phyloP scores from a whole-genome alignment of 1,140 invertebrate species.

The Diploscapter pachys region DNA sequence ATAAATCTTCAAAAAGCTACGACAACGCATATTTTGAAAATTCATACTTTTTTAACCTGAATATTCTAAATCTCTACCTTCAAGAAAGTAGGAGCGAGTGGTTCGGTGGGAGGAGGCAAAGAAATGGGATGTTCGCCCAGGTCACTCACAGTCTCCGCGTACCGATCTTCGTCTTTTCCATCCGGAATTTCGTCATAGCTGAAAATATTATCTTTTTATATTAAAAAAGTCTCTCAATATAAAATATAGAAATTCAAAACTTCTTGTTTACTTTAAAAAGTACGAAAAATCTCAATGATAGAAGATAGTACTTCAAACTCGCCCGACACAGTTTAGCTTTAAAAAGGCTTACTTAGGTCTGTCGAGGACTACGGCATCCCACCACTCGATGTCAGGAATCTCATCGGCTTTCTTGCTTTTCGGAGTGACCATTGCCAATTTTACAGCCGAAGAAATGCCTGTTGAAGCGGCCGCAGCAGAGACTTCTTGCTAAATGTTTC shows the following conservation, averaged over 20 bases:
- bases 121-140: constrained; percentile 9
- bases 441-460: constrained; percentile 94
- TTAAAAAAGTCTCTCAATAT: not conserved
- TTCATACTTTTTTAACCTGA: not conserved
- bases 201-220: constrained; percentile 19
- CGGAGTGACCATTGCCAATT: constrained; percentile 82
- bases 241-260: constrained; percentile 34
- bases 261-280: not conserved
- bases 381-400: constrained; percentile 95
- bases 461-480: constrained; percentile 93
- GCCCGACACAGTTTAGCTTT: not conserved
- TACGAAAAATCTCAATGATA: not conserved
- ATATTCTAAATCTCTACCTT: constrained; percentile 36
- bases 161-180: too few species aligned
- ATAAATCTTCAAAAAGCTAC: constrained; percentile 22
- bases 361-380: constrained; percentile 87
- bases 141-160: too few species aligned
- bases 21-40: constrained; percentile 1
- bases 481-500: constrained; percentile 73
- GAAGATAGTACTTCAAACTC: not conserved
- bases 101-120: constrained; percentile 75
- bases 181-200: constrained; percentile 51
- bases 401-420: constrained; percentile 69
- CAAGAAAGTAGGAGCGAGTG: constrained; percentile 46
- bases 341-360: constrained; percentile 62